Base-by-base conservation (phyloP, 2,888 invertebrate genomes). In the Tachina lurida region DNA sequence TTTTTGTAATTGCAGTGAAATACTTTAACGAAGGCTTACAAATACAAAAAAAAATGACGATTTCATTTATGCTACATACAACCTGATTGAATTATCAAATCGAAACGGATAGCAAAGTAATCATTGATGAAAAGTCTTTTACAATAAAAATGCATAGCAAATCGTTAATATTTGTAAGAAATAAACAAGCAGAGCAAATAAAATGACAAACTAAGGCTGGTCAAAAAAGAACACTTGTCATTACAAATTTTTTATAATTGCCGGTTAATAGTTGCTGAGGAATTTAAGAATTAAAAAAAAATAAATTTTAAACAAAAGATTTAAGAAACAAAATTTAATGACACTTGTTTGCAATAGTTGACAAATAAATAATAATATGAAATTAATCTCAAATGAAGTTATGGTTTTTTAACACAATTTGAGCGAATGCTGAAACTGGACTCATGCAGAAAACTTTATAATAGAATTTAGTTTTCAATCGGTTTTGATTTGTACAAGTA, bases 1-100 rank as follows among this genome's bases (percentile, higher is more conserved):
- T 19, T 45, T 22, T 45, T 75, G n/a, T 58, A 77, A 56, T 70
- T 75, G 43, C 39, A 63, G 43, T 62, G 52, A 74, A 74, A 74
- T 74, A 65, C 31, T 80, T 77, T 76, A 77, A 62, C 77, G 84
- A 81, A 77, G 84, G 80, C 73, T 84, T 76, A 56, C 60, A 73
- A 81, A 45, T 77, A 56, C 22, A 43, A 68, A 31, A 73, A 31
- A 73, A 56, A 73, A 84, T 71, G 58, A 84, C 80, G 80, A 81
- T 81, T 81, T 74, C 77, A 73, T 81, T 84, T 84, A 49, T 67
- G 60, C 17, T 60, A 1, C 56, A 62, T 60, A 1, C 56, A 62
- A 73, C 63, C 74, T 31, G 78, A 63, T 85, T 82, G 63, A 78
- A 82, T 82, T 68, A 78, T 78, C 39, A 82, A 85, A 77, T 73